A percentile compares a stretch with the other conserved stretches of the same genome.
phyloP scores from a whole-genome alignment of 2,888 invertebrate genomes.

The Ornithoptera priamus region DNA sequence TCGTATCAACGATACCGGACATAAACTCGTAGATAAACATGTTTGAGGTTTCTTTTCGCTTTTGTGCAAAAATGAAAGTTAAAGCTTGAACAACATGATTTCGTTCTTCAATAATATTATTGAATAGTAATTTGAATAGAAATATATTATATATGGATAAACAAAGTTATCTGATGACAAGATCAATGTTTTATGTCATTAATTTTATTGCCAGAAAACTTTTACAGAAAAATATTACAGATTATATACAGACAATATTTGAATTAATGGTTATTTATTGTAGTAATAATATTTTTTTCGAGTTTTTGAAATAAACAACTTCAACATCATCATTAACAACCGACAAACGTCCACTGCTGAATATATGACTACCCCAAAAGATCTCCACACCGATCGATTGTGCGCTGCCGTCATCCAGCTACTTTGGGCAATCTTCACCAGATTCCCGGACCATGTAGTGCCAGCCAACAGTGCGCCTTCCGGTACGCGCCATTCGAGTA shows the following conservation, averaged over 20 bases:
- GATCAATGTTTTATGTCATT: conserved; percentile 2
- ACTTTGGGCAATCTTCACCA: too few relatives aligned
- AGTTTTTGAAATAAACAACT: too few relatives aligned
- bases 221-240: background rate
- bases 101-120: background rate
- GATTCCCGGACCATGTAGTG: too few relatives aligned
- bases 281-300: too few relatives aligned
- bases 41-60: background rate
- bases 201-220: background rate
- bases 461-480: too few relatives aligned
- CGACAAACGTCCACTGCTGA: too few relatives aligned
- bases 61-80: background rate
- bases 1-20: conserved; percentile 28
- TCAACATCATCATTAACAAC: too few relatives aligned
- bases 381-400: too few relatives aligned
- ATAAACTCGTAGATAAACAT: conserved; percentile 29
- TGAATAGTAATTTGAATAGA: background rate
- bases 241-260: background rate
- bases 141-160: background rate
- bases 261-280: too few relatives aligned
- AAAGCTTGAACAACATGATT: background rate
- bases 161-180: background rate
- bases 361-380: too few relatives aligned
- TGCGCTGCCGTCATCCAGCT: too few relatives aligned
- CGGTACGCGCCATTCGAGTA: too few relatives aligned